Base-by-base conservation (phyloP, 2,797 vertebrate species). In the Harpagifer antarcticus region DNA sequence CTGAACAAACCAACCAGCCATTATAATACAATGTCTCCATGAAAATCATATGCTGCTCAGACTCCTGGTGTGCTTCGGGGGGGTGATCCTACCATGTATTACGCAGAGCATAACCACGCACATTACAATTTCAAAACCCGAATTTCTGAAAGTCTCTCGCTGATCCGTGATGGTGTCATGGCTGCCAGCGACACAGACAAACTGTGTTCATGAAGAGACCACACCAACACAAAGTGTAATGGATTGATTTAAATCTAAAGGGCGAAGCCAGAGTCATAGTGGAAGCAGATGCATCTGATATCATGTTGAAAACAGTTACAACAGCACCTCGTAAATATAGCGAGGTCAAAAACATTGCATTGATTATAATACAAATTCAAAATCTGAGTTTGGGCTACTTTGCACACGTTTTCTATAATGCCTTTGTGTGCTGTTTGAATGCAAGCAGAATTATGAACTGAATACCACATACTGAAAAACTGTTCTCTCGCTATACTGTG, bases 141-240 rank as follows among this genome's bases (percentile, higher is more conserved):
- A 69, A 52, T 15, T 20, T n/a, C 47, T 76, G 58, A 79, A 59
- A 53, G 49, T 17, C 60, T 69, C 56, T 59, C 50, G 11, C 60
- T 27, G 63, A 71, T 79, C 55, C 47, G 9, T 17, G 1, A 37
- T 12, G 9, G 52, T 68, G 66, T 84, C 64, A 9, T 11, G 42
- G 65, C 62, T 80, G 54, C 59, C 50, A 67, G 78, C 17, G 73
- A 85, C 16, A 16, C 56, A 79, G 62, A 80, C 50, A 70, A 43
- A 64, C 44, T 76, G 56, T 86, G 81, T 81, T 86, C n/a, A n/a
- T 68, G 66, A 74, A 67, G 33, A 84, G 86, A 88, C 88, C 90
- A 91, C 90, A 89, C 91, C 89, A 88, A 92, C 74, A 81, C 79
- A 89, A 85, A 76, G 68, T 64, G 69, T 15, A 3, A 62, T 62